phyloP scores from a whole-genome alignment of 2,113 vertebrate species.

The Anguilla rostrata region DNA sequence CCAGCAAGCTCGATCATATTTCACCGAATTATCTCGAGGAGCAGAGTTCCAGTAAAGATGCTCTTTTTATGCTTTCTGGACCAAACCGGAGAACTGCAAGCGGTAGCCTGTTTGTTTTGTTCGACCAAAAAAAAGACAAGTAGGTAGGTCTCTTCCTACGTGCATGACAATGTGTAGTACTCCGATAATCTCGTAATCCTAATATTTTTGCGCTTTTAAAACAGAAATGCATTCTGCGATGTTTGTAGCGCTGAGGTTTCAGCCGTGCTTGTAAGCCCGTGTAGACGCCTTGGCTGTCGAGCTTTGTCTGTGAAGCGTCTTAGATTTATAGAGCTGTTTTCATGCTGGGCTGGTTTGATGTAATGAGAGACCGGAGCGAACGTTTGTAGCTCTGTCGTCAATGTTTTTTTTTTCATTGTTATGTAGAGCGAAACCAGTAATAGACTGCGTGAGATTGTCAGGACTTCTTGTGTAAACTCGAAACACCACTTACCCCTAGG shows the following conservation, averaged over 20 bases:
- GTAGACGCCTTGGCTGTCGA: background rate
- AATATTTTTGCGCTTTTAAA: background rate
- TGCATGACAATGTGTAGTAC: background rate
- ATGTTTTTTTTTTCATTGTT: background rate
- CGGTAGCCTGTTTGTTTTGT: background rate
- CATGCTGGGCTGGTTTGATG: background rate
- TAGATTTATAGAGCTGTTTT: background rate
- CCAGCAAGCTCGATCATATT: background rate
- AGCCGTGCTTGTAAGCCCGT: background rate
- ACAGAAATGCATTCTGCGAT: background rate
- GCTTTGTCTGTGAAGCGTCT: background rate
- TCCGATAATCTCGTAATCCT: background rate
- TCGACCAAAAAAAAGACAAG: background rate
- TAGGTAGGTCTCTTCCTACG: background rate
- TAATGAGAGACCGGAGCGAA: background rate
- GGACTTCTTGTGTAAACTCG: background rate
- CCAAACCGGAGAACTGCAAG: background rate
- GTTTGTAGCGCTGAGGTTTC: background rate
- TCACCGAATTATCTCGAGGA: background rate
- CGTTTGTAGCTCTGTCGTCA: background rate
- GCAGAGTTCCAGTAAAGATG: background rate
- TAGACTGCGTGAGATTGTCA: background rate
- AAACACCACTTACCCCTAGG: background rate
- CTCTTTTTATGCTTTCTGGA: background rate
- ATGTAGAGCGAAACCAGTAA: background rate